Evolutionary conservation across 2,113 vertebrate species (phyloP).

Genomic region (Eolophus roseicapilla): DNA sequence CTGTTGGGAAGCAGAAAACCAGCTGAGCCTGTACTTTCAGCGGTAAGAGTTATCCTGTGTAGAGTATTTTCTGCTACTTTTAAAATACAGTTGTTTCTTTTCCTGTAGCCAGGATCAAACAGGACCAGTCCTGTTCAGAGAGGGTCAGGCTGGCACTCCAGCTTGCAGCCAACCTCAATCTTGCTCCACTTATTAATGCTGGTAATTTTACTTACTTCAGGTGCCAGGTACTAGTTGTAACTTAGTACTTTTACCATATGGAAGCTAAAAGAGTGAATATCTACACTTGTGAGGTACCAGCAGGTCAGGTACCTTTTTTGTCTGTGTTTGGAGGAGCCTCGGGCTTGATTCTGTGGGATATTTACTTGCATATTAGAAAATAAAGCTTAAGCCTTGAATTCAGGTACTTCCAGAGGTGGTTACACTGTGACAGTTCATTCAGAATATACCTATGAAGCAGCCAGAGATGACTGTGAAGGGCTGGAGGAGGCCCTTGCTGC

Average conservation of each 20-base stretch:
- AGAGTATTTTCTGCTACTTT: background rate
- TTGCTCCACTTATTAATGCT: background rate
- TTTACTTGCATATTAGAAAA: background rate
- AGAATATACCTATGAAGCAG: background rate
- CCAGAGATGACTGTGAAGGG: background rate
- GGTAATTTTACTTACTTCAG: background rate
- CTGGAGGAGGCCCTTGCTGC: background rate
- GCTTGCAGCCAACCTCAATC: background rate
- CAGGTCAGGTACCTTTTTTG: background rate
- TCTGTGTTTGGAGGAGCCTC: background rate
- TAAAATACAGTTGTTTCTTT: background rate
- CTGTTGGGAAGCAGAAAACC: background rate
- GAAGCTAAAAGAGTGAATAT: background rate
- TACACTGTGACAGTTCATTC: background rate
- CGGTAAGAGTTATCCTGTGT: background rate
- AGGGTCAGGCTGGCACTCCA: background rate
- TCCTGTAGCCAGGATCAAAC: background rate
- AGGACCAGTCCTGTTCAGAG: background rate
- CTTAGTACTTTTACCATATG: background rate
- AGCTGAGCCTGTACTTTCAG: background rate
- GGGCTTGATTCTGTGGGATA: background rate
- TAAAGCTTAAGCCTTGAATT: background rate
- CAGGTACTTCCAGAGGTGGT: slow-evolving; percentile 38
- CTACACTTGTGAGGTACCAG: background rate
- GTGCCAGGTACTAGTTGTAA: slow-evolving; percentile 8